Evolutionary conservation across 1,140 invertebrate species (phyloP).

Genomic region (Trinorchestia longiramus): DNA sequence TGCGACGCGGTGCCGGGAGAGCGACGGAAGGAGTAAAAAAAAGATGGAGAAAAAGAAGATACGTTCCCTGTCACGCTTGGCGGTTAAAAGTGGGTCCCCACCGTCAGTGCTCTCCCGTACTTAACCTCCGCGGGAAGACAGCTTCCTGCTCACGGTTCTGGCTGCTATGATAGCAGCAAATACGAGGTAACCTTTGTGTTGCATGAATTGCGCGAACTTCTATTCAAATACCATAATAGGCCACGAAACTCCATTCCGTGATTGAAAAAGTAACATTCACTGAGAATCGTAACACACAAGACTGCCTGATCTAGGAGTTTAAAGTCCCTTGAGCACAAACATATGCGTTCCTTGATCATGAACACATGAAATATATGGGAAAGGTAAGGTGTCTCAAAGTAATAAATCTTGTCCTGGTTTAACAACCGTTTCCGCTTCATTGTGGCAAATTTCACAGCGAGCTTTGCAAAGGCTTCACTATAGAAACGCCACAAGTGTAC

Average conservation of each 20-base stretch:
- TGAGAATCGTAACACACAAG: not conserved
- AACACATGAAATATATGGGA: not conserved
- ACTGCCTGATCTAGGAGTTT: not conserved
- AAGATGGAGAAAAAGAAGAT: not conserved
- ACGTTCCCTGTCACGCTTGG: not conserved
- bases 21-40: not conserved
- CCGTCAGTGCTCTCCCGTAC: not conserved
- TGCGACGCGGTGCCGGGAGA: not conserved
- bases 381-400: not conserved
- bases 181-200: not conserved
- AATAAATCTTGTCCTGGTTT: not conserved
- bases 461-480: not conserved
- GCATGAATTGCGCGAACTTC: not conserved
- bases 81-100: not conserved
- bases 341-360: not conserved
- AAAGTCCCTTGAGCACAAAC: not conserved
- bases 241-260: not conserved
- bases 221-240: not conserved
- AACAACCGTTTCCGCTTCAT: not conserved
- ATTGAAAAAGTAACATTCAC: not conserved
- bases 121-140: not conserved
- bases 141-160: not conserved
- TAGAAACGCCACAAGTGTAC: not conserved
- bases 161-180: not conserved
- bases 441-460: not conserved